Conservation (phyloP, 2,797 vertebrate species). For the Mus minutoides region DNA sequence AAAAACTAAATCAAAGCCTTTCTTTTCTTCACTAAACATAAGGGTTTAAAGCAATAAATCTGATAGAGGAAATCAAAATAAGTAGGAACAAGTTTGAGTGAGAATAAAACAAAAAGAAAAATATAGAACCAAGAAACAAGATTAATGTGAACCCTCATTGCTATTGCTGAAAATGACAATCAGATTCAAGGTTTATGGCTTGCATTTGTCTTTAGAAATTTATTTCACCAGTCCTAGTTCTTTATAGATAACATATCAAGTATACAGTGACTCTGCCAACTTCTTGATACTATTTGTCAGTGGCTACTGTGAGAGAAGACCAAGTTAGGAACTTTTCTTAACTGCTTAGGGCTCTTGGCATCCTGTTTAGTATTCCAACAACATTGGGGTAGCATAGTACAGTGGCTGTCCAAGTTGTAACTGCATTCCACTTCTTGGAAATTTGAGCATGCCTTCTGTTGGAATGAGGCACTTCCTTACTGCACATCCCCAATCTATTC, state of each 20-base stretch:
- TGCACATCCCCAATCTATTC: not conserved
- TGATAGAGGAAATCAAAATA: constrained; percentile 74
- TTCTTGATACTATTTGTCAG: constrained; percentile 37
- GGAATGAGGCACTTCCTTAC: not conserved
- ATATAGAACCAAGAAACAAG: not conserved
- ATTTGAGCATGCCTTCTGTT: constrained; percentile 27
- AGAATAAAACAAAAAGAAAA: constrained; percentile 48
- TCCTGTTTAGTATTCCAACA: constrained; percentile 20
- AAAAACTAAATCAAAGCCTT: constrained; percentile 71
- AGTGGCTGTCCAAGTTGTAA: not conserved
- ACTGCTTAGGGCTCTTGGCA: constrained; percentile 17
- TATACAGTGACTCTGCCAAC: constrained; percentile 11
- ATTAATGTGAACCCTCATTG: constrained; percentile 35
- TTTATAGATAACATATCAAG: not conserved
- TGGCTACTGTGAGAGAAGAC: constrained; percentile 19
- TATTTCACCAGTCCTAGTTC: constrained; percentile 40
- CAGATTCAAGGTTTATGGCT: constrained; percentile 15
- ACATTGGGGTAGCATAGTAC: not conserved
- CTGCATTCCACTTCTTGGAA: not conserved
- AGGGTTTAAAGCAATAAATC: constrained; percentile 73
- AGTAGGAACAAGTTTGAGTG: constrained; percentile 69
- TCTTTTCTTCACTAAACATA: constrained; percentile 63
- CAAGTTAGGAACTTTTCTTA: constrained; percentile 31
- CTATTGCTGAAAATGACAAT: constrained; percentile 41
- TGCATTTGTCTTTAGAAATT: constrained; percentile 56